Evolutionary conservation across 2,797 vertebrate species (phyloP), one percentile per base, ranked within the genome.

Genomic region (Rallus crepitans): DNA sequence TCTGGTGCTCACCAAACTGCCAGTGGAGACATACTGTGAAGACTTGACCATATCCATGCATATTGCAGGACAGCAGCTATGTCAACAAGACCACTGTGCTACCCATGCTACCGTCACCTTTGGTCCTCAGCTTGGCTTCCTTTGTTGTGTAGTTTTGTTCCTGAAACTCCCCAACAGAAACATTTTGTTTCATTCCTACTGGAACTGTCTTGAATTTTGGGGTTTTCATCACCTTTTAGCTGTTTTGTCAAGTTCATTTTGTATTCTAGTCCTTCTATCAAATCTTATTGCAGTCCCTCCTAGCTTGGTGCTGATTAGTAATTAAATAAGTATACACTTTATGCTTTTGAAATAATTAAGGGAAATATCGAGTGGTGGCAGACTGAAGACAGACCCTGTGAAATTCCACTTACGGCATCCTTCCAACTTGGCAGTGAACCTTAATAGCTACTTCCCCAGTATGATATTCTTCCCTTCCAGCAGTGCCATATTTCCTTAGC

Each of bases 241-340:
- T 86, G 18, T 55, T 85, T 91, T 87, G n/a, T 73, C 48, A 50
- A 63, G 60, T 77, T 89, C 9, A 90, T 94, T 97, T 83, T 52
- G 42, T 84, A 96, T 96, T 94, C 93, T 40, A 84, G 39, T 93
- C 88, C 42, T 93, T 70, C 23, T 56, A 10, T 94, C 71, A 94
- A 90, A 94, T 92, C 88, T 89, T 82, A 90, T 7, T 66, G 55
- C 80, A 90, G 39, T 27, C 52, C 83, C 77, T 95, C 78, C 77
- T 95, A 82, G 78, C 83, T 95, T 89, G 88, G 86, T 90, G 81
- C 94, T 97, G 96, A 97, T 97, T 97, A 97, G 95, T 96, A 96
- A 96, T 97, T 97, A 97, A 96, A 95, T 96, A 96, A 96, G 93
- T 96, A 93, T 94, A 96, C 83, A 95, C 95, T 97, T 94, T 94